Percentiles rank a stretch among this genome's conserved stretches.
These are phyloP conservation scores for Leptopilina myrica DNA, from an alignment of 2,888 invertebrate species.

Conservation along the genomic window DNA sequence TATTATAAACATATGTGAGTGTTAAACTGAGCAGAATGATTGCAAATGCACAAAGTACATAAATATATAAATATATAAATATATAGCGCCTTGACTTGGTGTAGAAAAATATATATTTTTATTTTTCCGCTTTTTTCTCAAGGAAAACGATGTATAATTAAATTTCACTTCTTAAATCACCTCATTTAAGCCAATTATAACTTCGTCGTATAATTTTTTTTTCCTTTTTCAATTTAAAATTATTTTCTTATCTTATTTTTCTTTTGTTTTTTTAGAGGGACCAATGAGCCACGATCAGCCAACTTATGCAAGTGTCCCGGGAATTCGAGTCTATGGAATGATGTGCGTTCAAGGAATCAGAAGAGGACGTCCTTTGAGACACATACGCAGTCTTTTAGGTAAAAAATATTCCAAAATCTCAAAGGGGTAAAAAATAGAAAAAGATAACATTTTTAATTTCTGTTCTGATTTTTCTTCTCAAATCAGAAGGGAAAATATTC, in stretches of 20 bases:
- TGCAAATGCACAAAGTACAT: neutral
- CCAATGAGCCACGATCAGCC: constrained; percentile 97
- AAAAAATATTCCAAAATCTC: too few relatives aligned
- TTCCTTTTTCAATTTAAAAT: neutral
- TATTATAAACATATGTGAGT: neutral
- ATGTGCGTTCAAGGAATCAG: constrained; percentile 85
- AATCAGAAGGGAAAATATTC: too few relatives aligned
- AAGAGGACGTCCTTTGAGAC: constrained; percentile 76
- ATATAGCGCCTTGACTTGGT: neutral
- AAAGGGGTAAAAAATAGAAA: too few relatives aligned
- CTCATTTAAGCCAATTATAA: constrained; percentile 9
- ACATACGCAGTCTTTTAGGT: constrained; percentile 76
- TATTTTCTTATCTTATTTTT: neutral
- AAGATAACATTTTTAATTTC: too few relatives aligned
- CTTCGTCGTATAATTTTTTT: neutral
- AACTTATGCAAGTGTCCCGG: constrained; percentile 94
- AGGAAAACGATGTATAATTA: constrained; percentile 18
- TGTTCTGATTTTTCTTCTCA: too few relatives aligned
- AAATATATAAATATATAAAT: neutral
- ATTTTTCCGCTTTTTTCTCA: constrained; percentile 11
- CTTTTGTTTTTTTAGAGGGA: constrained; percentile 82
- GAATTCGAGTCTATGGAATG: constrained; percentile 96
- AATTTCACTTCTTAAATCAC: constrained; percentile 29
- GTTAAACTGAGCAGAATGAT: constrained; percentile 19
- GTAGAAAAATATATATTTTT: neutral